Conservation (phyloP, 2,888 invertebrate species). For the Actias luna region DNA sequence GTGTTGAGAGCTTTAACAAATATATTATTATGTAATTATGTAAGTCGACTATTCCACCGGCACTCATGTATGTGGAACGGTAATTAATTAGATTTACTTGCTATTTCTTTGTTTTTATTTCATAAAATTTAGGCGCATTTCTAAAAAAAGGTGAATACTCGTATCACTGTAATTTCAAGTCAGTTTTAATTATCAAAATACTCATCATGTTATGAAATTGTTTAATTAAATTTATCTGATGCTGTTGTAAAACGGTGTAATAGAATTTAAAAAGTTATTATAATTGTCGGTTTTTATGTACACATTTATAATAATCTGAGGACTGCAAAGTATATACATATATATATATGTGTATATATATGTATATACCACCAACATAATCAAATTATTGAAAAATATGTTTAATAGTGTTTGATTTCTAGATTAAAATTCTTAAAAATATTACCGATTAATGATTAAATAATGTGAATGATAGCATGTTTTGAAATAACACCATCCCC, state of each 20-base stretch:
- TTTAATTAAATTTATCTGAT: background rate
- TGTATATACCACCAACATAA: no score
- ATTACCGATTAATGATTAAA: no score
- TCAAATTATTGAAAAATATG: no score
- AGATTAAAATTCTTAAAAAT: no score
- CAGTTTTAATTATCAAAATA: slow-evolving; percentile 6
- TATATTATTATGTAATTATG: background rate
- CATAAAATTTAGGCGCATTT: background rate
- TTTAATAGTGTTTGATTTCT: no score
- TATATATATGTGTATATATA: no score
- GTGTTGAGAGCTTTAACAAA: no score
- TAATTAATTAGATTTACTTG: background rate
- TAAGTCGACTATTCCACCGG: background rate
- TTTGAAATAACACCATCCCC: no score
- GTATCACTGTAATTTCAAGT: background rate
- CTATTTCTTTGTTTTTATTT: background rate
- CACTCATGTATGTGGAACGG: background rate
- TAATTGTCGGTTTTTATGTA: background rate
- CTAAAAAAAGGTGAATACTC: background rate
- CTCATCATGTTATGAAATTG: background rate
- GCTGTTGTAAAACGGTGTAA: slow-evolving; percentile 6
- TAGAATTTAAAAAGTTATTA: background rate
- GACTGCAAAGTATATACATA: no score
- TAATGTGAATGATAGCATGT: no score
- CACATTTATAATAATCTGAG: no score